Evolutionary conservation across 2,888 invertebrate genomes (phyloP).

Genomic region (Cantharis nigra): DNA sequence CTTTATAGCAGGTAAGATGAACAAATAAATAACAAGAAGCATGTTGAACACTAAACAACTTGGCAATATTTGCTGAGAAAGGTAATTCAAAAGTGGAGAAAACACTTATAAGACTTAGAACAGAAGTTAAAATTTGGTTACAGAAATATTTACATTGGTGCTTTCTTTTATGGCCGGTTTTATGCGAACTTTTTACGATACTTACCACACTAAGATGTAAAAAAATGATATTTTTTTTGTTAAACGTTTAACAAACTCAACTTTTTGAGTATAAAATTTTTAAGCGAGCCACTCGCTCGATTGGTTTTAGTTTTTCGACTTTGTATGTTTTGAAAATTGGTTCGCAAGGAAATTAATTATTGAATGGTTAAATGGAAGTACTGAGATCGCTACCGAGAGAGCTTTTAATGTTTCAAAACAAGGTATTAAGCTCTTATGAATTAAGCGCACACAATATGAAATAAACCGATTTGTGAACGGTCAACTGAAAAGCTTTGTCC

Average conservation of each 20-base stretch:
- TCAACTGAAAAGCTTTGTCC: conserved; percentile 28
- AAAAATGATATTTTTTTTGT: neutral
- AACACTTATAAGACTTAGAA: conserved; percentile 18
- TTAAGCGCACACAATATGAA: conserved; percentile 20
- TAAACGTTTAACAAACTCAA: neutral
- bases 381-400: conserved; percentile 1
- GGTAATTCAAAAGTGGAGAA: conserved; percentile 20
- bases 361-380: conserved; percentile 5
- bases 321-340: neutral
- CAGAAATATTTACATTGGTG: neutral
- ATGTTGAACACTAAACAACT: conserved; percentile 24
- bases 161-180: neutral
- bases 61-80: conserved; percentile 17
- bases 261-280: neutral
- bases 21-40: conserved; percentile 20
- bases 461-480: conserved; percentile 28
- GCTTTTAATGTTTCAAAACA: conserved; percentile 21
- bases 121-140: conserved; percentile 13
- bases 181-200: neutral
- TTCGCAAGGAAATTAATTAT: conserved; percentile 6
- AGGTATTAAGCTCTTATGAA: conserved; percentile 21
- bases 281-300: neutral
- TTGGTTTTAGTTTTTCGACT: neutral
- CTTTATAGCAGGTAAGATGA: conserved; percentile 12
- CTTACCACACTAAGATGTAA: neutral